A percentile compares a stretch with the other conserved stretches of the same genome.
These are phyloP conservation scores for Myanophis thanlyinensis DNA, from an alignment of 2,113 vertebrate genomes.

Conservation along the genomic window DNA sequence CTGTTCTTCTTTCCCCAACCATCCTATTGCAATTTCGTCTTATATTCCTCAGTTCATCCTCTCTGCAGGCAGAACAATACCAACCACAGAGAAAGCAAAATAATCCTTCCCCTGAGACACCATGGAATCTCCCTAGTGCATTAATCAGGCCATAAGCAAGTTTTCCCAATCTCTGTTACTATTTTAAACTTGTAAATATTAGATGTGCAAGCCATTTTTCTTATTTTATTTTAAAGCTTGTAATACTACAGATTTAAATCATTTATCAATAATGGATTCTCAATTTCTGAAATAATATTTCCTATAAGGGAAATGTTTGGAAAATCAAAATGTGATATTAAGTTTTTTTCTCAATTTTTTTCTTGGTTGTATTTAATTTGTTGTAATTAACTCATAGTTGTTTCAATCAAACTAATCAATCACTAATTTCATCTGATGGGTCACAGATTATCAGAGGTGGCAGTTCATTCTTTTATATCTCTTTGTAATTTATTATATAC, in stretches of 20 bases:
- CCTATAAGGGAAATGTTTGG: background rate
- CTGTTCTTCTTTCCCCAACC: background rate
- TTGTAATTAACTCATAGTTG: background rate
- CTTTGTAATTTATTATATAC: background rate
- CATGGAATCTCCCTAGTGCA: background rate
- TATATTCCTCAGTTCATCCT: background rate
- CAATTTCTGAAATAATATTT: background rate
- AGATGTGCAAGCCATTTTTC: background rate
- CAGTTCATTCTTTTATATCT: background rate
- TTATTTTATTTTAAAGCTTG: background rate
- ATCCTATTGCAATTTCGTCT: background rate
- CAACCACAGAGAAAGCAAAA: background rate
- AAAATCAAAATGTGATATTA: background rate
- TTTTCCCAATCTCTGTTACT: background rate
- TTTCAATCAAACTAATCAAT: background rate
- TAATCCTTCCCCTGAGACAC: background rate
- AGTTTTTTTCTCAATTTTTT: background rate
- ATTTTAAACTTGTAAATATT: background rate
- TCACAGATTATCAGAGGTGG: background rate
- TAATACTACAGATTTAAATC: background rate
- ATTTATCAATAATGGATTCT: background rate
- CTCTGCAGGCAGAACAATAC: background rate
- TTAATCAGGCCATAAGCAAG: background rate
- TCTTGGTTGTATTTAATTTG: background rate
- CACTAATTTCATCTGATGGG: background rate